Conservation (phyloP, 2,888 invertebrate species). For the Crossocerus cetratus region DNA sequence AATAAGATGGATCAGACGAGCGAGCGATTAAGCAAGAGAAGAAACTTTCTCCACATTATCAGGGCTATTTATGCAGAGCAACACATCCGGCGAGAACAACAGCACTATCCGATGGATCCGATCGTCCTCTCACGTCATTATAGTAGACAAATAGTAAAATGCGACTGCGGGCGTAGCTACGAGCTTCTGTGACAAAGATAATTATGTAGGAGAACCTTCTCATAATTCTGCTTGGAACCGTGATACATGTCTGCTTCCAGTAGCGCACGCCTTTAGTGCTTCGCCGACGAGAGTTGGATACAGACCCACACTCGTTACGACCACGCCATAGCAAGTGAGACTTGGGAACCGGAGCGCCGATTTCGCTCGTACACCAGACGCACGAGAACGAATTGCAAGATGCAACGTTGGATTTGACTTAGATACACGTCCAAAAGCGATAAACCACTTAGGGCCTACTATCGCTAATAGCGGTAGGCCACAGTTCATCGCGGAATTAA, state of each 20-base stretch:
- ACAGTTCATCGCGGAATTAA: conserved; percentile 27
- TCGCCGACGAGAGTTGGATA: conserved; percentile 14
- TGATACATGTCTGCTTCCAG: conserved; percentile 38
- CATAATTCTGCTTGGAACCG: conserved; percentile 17
- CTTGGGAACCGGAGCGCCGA: conserved; percentile 1
- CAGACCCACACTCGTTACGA: conserved; percentile 22
- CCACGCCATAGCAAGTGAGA: conserved; percentile 10
- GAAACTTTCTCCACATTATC: neutral
- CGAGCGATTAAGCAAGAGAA: neutral
- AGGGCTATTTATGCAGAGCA: conserved; percentile 6
- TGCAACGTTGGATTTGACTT: conserved; percentile 28
- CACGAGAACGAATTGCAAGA: conserved; percentile 29
- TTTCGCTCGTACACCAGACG: conserved; percentile 21
- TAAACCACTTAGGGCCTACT: neutral
- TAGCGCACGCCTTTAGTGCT: conserved; percentile 14
- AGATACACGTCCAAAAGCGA: conserved; percentile 6
- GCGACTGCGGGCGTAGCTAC: neutral
- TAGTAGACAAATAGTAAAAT: neutral
- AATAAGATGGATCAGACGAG: conserved; percentile 18
- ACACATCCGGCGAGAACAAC: neutral
- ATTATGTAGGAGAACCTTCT: neutral
- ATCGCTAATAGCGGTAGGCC: conserved; percentile 19
- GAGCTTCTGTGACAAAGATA: conserved; percentile 1
- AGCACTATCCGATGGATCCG: neutral
- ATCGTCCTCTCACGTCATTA: neutral